These are phyloP conservation scores for Smithornis capensis DNA, from an alignment of 2,113 vertebrate species.

Conservation along the genomic window DNA sequence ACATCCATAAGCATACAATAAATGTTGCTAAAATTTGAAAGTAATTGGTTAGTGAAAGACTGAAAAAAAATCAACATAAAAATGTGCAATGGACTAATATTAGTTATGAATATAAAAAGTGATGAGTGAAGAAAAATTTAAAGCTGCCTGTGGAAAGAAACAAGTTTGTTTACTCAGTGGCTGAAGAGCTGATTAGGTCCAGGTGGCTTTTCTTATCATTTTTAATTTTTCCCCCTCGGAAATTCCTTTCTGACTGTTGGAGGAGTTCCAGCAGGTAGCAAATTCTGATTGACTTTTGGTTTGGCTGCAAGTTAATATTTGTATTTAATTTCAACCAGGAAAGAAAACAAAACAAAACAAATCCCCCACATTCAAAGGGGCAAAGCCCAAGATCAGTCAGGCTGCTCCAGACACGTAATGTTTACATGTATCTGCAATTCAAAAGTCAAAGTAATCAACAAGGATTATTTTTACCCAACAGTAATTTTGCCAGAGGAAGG, in stretches of 20 bases:
- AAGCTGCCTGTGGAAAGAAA: neutral
- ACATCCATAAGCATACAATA: neutral
- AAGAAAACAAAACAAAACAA: neutral
- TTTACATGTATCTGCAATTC: neutral
- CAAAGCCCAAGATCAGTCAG: neutral
- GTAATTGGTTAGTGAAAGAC: neutral
- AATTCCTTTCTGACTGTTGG: neutral
- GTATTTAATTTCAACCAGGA: neutral
- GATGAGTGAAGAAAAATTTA: neutral
- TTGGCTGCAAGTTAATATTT: neutral
- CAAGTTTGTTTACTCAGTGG: neutral
- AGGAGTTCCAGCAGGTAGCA: neutral
- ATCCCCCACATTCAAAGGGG: neutral
- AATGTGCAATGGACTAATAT: neutral
- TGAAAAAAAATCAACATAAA: conserved; percentile 54
- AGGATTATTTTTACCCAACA: neutral
- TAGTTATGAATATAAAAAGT: conserved; percentile 18
- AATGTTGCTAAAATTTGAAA: neutral
- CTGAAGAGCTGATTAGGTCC: neutral
- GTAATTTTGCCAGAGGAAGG: neutral
- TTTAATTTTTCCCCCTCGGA: neutral
- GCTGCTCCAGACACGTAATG: neutral
- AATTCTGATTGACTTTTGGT: neutral
- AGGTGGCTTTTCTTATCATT: neutral
- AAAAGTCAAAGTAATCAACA: neutral